Conservation (phyloP, 2,797 vertebrate genomes). For the Coluber constrictor region DNA sequence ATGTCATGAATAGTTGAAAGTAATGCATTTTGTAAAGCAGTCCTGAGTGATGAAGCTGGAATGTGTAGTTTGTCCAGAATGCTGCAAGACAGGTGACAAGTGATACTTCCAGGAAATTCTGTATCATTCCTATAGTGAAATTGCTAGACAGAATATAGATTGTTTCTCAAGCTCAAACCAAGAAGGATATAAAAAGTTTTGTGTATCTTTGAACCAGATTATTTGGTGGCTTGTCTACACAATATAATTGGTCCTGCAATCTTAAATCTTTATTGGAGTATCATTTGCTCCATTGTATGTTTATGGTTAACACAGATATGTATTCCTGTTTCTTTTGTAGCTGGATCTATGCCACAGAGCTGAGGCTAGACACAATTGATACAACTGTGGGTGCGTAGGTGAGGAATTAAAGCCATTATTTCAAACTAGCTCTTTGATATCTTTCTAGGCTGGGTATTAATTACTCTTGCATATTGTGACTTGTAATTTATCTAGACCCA, state of each 20-base stretch:
- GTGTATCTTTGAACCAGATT: not conserved
- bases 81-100: not conserved
- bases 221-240: not conserved
- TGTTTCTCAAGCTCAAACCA: not conserved
- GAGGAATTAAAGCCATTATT: not conserved
- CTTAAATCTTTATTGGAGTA: not conserved
- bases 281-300: not conserved
- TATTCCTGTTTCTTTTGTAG: not conserved
- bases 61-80: not conserved
- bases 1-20: not conserved
- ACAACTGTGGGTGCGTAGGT: not conserved
- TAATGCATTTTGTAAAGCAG: not conserved
- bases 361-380: not conserved
- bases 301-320: not conserved
- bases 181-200: not conserved
- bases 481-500: not conserved
- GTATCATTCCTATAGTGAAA: not conserved
- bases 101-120: not conserved
- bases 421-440: not conserved
- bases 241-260: not conserved
- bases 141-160: not conserved
- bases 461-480: not conserved
- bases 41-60: not conserved
- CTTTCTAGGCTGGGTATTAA: not conserved
- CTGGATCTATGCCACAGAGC: not conserved